Conservation (phyloP, 2,888 invertebrate species). For the Leucoma salicis region DNA sequence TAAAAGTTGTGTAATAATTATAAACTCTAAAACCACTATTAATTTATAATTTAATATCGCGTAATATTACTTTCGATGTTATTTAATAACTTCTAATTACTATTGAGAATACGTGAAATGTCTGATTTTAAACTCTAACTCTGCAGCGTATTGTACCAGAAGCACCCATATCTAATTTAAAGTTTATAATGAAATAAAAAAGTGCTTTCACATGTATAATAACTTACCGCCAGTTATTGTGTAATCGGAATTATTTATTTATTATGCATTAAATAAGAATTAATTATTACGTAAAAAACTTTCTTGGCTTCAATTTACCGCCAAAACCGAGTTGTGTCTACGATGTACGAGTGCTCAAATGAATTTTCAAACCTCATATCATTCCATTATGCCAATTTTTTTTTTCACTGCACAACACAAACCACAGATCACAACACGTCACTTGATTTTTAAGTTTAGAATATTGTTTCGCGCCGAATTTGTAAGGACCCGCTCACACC, state of each 20-base stretch:
- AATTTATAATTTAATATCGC: background rate
- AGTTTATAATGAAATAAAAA: conserved; percentile 27
- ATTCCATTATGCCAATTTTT: conserved; percentile 38
- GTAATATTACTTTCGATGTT: conserved; percentile 8
- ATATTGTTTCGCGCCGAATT: conserved; percentile 64
- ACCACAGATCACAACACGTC: conserved; percentile 32
- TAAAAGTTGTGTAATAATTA: background rate
- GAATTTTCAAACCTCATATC: conserved; percentile 36
- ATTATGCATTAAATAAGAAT: conserved; percentile 15
- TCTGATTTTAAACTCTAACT: conserved; percentile 20
- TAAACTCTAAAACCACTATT: background rate
- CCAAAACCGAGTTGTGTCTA: conserved; percentile 43
- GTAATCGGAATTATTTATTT: conserved; percentile 38
- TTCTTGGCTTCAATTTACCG: conserved; percentile 26
- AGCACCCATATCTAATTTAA: conserved; percentile 32
- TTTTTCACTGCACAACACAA: conserved; percentile 37
- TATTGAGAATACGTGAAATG: conserved; percentile 25
- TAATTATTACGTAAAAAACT: conserved; percentile 24
- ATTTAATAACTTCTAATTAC: conserved; percentile 7
- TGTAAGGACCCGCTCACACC: conserved; percentile 76
- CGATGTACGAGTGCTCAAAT: conserved; percentile 24
- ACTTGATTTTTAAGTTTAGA: conserved; percentile 21
- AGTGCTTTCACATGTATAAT: conserved; percentile 44
- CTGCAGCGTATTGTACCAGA: conserved; percentile 24
- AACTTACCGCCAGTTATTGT: conserved; percentile 35